These are phyloP conservation scores for Colostygia pectinataria DNA, from an alignment of 2,888 invertebrate genomes.

Conservation along the genomic window DNA sequence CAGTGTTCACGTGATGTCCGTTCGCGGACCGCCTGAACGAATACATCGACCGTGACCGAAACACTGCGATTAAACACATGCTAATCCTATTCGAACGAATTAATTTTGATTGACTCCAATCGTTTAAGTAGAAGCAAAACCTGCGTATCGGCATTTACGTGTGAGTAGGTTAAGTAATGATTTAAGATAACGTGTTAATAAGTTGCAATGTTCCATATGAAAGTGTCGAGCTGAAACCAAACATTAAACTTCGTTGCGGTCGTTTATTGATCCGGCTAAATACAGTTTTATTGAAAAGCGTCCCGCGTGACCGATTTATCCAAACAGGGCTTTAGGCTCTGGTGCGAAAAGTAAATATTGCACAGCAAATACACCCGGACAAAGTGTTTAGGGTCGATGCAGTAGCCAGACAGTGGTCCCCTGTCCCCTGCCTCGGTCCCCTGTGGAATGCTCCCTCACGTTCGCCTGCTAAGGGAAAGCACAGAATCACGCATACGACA, in stretches of 20 bases:
- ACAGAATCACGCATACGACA: constrained; percentile 4
- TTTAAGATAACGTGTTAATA: not conserved
- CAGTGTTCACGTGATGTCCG: not conserved
- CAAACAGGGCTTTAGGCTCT: constrained; percentile 12
- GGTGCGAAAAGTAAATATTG: constrained; percentile 6
- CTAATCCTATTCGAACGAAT: constrained; percentile 5
- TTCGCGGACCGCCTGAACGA: not conserved
- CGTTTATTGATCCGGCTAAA: constrained; percentile 6
- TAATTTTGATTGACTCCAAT: not conserved
- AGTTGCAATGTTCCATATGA: not conserved
- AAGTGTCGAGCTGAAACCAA: not conserved
- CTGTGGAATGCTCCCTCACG: not conserved
- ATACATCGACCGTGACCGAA: constrained; percentile 14
- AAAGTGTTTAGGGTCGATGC: constrained; percentile 7
- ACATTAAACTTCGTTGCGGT: constrained; percentile 1
- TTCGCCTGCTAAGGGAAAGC: constrained; percentile 2
- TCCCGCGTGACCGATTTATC: not conserved
- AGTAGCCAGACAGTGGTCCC: constrained; percentile 3
- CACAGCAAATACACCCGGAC: constrained; percentile 5
- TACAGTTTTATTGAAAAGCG: constrained; percentile 4
- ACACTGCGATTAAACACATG: constrained; percentile 7
- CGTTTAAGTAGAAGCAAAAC: not conserved
- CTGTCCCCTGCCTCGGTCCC: not conserved
- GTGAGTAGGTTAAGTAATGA: no score
- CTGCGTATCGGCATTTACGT: not conserved